Evolutionary conservation across 2,113 vertebrate genomes (phyloP).

Genomic region (Falco punctatus): DNA sequence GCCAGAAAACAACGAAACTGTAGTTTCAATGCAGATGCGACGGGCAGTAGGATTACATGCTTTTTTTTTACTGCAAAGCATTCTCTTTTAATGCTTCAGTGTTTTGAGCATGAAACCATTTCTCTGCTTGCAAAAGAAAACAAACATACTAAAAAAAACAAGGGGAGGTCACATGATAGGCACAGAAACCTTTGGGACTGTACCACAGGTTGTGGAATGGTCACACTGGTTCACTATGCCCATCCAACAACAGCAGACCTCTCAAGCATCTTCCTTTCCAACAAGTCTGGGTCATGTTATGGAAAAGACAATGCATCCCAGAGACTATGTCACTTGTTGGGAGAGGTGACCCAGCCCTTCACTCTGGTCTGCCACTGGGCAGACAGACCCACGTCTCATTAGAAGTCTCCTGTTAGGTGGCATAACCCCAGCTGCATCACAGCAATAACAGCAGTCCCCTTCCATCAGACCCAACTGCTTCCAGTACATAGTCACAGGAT

Average conservation of each 20-base stretch:
- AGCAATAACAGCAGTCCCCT: background rate
- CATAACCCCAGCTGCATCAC: background rate
- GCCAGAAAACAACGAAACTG: background rate
- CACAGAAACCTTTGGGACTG: background rate
- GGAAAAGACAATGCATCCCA: background rate
- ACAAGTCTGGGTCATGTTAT: background rate
- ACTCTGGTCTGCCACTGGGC: background rate
- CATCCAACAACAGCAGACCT: background rate
- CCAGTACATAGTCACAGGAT: no score
- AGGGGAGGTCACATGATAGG: background rate
- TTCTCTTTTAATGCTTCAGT: background rate
- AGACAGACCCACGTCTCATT: background rate
- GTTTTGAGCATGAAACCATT: background rate
- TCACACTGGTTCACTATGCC: background rate
- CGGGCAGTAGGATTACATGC: background rate
- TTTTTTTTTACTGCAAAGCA: background rate
- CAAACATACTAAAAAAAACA: background rate
- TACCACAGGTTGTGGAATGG: background rate
- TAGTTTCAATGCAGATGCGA: background rate
- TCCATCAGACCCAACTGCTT: background rate
- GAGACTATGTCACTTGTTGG: background rate
- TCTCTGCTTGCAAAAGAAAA: background rate
- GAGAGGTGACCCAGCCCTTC: background rate
- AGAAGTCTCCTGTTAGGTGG: background rate
- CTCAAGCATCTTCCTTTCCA: background rate